phyloP scores from a whole-genome alignment of 92 coral and sea anemone species.

The Metridium senile region DNA sequence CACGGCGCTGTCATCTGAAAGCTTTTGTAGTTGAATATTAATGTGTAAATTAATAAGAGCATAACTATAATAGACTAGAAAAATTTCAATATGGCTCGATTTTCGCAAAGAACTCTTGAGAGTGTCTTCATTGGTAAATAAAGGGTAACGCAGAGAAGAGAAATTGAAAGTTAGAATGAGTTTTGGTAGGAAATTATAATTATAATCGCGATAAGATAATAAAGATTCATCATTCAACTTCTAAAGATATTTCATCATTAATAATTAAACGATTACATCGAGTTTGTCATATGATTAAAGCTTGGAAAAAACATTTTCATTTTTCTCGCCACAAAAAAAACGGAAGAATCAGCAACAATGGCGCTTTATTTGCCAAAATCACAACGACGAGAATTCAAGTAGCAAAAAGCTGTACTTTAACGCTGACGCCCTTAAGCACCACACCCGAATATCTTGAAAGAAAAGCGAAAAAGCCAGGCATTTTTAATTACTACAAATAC shows the following conservation, averaged over 20 bases:
- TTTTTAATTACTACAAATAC: not conserved
- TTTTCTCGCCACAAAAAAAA: not conserved
- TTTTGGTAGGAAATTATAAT: too few relatives aligned
- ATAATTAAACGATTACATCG: constrained; percentile 9
- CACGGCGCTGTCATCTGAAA: not conserved
- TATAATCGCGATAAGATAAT: not conserved
- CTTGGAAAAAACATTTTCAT: not conserved
- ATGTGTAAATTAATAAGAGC: constrained; percentile 5
- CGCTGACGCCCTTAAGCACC: constrained; percentile 18
- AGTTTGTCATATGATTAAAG: not conserved
- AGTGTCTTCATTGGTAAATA: too few relatives aligned
- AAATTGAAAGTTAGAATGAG: too few relatives aligned
- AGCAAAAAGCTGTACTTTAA: not conserved
- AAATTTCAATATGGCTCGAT: not conserved
- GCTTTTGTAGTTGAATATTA: constrained; percentile 5
- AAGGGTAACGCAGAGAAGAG: too few relatives aligned
- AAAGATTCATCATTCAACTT: constrained; percentile 7
- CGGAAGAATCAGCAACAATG: not conserved
- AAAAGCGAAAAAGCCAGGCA: not conserved
- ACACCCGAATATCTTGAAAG: not conserved
- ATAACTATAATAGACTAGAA: not conserved
- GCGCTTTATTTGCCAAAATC: not conserved
- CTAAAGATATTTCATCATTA: not conserved
- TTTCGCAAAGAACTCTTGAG: not conserved
- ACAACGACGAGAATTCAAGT: not conserved